Evolutionary conservation across 1,140 invertebrate species (phyloP), one percentile per base, ranked within the genome.

Genomic region (Patella vulgata): DNA sequence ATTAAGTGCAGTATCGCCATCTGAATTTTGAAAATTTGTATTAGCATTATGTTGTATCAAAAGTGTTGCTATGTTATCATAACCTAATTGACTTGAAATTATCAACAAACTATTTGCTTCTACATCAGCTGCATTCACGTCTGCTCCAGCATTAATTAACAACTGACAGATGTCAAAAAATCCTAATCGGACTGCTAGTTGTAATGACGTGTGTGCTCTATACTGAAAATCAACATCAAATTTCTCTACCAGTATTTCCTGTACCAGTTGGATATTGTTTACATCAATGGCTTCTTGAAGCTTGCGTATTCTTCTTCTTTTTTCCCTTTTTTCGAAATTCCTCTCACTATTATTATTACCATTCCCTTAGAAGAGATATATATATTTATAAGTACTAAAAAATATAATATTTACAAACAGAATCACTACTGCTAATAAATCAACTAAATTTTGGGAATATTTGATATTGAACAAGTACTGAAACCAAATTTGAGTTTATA

Each of bases 171-270:
- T 79, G 11, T 82, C 76, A 44, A 59, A 50, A 27, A 63, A 63
- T 28, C 78, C 79, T 36, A 74, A 64, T 36, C 64, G 64, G 5
- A 82, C 79, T 23, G 82, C 80, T 17, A 80, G 53, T 62, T 84
- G 78, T 25, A 82, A 55, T 5, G 80, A 73, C 23, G 77, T 82
- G 40, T 80, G 73, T 39, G 80, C 71, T 19, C 73, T 67, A 59
- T 80, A 84, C 47, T 80, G 76, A 54, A 81, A 82, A 63, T 84
- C 76, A n/a, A 84, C 76, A 72, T 83, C 80, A 72, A 82, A 75
- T 30, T 73, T 36, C 28, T 67, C 61, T 31, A 55, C 25, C 1
- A 80, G 50, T 30, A 79, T 67, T 30, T 71, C 59, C 50, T 67
- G 63, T 2, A 83, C 76, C 31, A 50, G 14, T 21, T 58, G 25